These are phyloP conservation scores for Hypotaenidia okinawae DNA, from an alignment of 2,797 vertebrate genomes.

Conservation along the genomic window DNA sequence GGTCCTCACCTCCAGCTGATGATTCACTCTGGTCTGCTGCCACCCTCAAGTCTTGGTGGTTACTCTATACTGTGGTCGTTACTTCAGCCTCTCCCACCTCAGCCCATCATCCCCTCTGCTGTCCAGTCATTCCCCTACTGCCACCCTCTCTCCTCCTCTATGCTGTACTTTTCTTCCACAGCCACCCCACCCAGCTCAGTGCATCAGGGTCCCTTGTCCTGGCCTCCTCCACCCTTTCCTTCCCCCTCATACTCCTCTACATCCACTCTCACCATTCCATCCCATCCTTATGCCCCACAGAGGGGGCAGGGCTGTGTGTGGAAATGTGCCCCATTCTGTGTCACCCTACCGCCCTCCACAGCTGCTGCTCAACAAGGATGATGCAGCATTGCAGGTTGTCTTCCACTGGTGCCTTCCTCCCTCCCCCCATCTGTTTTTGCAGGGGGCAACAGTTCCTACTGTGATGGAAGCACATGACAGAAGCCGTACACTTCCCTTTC, in stretches of 20 bases:
- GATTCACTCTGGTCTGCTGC: too few species aligned
- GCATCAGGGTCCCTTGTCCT: rapidly evolving
- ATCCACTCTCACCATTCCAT: neutral
- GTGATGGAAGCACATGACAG: neutral
- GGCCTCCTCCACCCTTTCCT: rapidly evolving
- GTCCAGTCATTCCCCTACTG: rapidly evolving
- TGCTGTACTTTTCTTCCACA: too few species aligned
- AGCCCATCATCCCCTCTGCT: rapidly evolving
- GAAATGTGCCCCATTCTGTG: too few species aligned
- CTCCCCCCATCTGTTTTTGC: neutral
- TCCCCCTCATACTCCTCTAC: too few species aligned
- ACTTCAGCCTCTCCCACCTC: rapidly evolving
- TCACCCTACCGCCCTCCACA: too few species aligned
- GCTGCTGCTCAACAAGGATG: neutral
- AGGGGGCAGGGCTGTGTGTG: too few species aligned
- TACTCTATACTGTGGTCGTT: too few species aligned
- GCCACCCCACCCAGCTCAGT: neutral
- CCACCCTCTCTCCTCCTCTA: neutral
- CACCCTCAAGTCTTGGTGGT: too few species aligned
- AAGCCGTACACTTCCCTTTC: neutral
- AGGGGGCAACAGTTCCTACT: neutral
- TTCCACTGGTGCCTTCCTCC: rapidly evolving
- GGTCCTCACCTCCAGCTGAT: neutral
- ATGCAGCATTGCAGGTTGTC: neutral
- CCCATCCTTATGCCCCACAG: too few species aligned